phyloP scores from a whole-genome alignment of 2,113 vertebrate genomes.

The Proterorhinus semilunaris region DNA sequence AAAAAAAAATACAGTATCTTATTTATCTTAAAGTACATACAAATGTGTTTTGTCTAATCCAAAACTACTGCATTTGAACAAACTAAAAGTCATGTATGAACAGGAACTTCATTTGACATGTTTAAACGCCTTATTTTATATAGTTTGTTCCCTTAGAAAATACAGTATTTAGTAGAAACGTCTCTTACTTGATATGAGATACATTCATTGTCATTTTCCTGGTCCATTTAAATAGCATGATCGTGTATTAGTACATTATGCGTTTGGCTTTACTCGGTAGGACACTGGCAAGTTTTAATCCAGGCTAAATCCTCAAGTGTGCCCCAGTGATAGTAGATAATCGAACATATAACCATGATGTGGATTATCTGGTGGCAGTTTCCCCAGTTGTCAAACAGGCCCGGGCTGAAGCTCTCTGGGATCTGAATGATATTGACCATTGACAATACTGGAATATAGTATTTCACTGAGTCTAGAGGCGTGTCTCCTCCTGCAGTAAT shows the following conservation, averaged over 20 bases:
- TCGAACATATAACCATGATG: slow-evolving; percentile 84
- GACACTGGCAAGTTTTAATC: slow-evolving; percentile 81
- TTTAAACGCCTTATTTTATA: slow-evolving; percentile 31
- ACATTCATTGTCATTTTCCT: slow-evolving; percentile 29
- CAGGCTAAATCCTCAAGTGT: slow-evolving; percentile 86
- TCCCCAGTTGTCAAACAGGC: slow-evolving; percentile 90
- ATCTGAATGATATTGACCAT: slow-evolving; percentile 86
- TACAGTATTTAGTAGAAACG: slow-evolving; percentile 23
- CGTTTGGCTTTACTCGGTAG: slow-evolving; percentile 62
- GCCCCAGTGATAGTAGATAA: slow-evolving; percentile 87
- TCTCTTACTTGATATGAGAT: slow-evolving; percentile 6
- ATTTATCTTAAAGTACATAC: not conserved
- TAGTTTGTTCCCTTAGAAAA: slow-evolving; percentile 34
- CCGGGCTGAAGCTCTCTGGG: slow-evolving; percentile 85
- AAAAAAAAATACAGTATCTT: slow-evolving; percentile 24
- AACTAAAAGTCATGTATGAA: slow-evolving; percentile 57
- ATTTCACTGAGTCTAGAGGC: no score
- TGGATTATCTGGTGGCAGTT: slow-evolving; percentile 97
- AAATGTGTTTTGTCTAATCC: slow-evolving; percentile 11
- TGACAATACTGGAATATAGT: no score
- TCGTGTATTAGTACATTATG: slow-evolving; percentile 1
- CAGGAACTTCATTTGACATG: slow-evolving; percentile 45
- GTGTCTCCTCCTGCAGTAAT: no score
- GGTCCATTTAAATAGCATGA: slow-evolving; percentile 22
- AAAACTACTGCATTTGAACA: slow-evolving; percentile 48